These are phyloP conservation scores for Pangasius mekongensis DNA, from an alignment of 2,797 vertebrate species.

Conservation along the genomic window DNA sequence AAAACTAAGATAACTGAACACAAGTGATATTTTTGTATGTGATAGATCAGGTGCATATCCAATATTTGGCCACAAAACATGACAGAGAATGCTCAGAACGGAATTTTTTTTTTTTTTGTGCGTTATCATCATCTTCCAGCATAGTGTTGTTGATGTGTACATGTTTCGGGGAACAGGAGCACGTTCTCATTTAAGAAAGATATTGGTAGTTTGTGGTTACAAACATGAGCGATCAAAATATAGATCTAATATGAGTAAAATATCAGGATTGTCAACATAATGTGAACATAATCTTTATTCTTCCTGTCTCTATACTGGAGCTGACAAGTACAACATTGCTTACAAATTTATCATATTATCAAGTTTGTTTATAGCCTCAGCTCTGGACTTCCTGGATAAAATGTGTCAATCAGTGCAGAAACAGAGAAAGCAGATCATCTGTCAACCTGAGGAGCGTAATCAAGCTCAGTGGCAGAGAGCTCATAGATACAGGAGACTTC, in stretches of 20 bases:
- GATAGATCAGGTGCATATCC: not conserved
- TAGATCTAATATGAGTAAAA: not conserved
- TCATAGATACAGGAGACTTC: not conserved
- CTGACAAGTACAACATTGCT: not conserved
- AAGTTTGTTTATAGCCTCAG: not conserved
- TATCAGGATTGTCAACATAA: not conserved
- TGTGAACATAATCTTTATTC: not conserved
- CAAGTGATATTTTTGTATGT: not conserved
- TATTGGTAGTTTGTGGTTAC: not conserved
- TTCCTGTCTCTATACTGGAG: not conserved
- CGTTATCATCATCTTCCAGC: too few species aligned
- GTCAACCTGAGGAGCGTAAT: not conserved
- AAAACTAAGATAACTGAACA: not conserved
- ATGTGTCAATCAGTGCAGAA: not conserved
- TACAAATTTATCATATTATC: not conserved
- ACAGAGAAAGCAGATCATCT: not conserved
- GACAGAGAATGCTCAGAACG: not conserved
- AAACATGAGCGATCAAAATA: not conserved
- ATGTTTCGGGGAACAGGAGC: too few species aligned
- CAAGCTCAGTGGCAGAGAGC: not conserved
- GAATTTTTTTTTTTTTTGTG: not conserved
- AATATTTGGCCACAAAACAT: not conserved
- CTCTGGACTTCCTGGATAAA: not conserved
- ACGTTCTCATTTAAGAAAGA: too few species aligned
- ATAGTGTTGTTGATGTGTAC: too few species aligned